These are phyloP conservation scores for Caenorhabditis becei DNA, from an alignment of 2,888 invertebrate species.

Conservation along the genomic window DNA sequence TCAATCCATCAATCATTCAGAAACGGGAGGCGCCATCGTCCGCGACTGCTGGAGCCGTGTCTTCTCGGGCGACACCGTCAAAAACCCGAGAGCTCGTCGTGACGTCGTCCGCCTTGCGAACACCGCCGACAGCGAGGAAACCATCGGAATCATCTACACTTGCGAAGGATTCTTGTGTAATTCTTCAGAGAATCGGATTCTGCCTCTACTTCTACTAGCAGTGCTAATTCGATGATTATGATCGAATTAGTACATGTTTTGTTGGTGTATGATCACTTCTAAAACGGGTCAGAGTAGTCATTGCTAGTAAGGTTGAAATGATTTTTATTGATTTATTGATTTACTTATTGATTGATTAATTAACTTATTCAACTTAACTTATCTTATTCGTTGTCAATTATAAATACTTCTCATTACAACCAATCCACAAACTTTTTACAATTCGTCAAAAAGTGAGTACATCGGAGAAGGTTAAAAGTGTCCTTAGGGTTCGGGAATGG, in stretches of 20 bases:
- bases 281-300: too few relatives aligned
- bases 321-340: too few relatives aligned
- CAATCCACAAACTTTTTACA: conserved; percentile 75
- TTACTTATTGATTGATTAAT: too few relatives aligned
- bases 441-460: conserved; percentile 72
- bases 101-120: conserved; percentile 70
- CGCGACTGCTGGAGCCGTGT: conserved; percentile 79
- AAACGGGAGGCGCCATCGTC: conserved; percentile 75
- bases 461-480: conserved; percentile 72
- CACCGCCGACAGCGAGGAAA: conserved; percentile 43
- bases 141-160: conserved; percentile 76
- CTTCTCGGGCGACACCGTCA: conserved; percentile 48
- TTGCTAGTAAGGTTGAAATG: too few relatives aligned
- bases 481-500: conserved; percentile 71
- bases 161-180: conserved; percentile 78
- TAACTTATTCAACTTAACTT: too few relatives aligned
- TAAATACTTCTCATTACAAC: conserved; percentile 39
- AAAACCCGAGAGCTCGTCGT: conserved; percentile 63
- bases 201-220: conserved; percentile 17
- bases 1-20: conserved; percentile 63
- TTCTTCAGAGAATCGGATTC: conserved; percentile 3
- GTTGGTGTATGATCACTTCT: conserved; percentile 4
- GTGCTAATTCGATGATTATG: conserved; percentile 3
- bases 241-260: conserved; percentile 19
- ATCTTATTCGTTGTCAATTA: too few relatives aligned